Base-by-base conservation (phyloP, 2,888 invertebrate genomes). In the Sarcophaga carnaria region DNA sequence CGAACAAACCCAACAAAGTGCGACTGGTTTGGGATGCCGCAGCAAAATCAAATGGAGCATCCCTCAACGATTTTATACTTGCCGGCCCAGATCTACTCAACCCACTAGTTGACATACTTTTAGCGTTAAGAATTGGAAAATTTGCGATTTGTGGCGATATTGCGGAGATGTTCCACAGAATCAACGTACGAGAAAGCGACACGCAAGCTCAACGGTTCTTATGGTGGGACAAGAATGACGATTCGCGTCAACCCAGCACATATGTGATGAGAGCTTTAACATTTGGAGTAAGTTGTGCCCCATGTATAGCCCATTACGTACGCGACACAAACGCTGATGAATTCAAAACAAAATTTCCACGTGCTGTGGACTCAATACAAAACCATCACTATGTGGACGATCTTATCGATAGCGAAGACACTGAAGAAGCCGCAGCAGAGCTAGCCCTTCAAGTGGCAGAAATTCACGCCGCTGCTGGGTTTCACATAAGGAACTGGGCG, bases 1-100 rank as follows among this genome's bases (percentile, higher is more conserved):
- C 75, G 0, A n/a, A 63, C 0, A 86, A 89, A 47, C 79, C 88
- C 47, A 88, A 86, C 11, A 88, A 90, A 80, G 62, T 90, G 0
- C 84, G 91, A n/a, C 75, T 91, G 5, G 91, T 92, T 0, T 91
- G 88, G 87, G 91, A 92, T 74, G 91, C 92, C 3, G 91, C 91
- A 0, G 90, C 90, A 0, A 90, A 88, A 25, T 86, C 81, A 6
- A 77, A 90, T 12, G 91, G 90, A 5, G 45, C 85, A 0, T 89
- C 88, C 1, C 75, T 92, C 4, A 92, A 92, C 71, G 90, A 90
- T 17, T 85, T 88, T 60, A 2, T 86, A 3, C 27, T 81, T 12
- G 67, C 45, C 17, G 83, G 88, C 5, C 86, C 86, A 12, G 85
- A 84, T 25, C 62, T 20, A 20, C 20, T 81, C 2, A 84, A 74